These are phyloP conservation scores for Cyanoderma ruficeps DNA, from an alignment of 2,113 vertebrate species.

Conservation along the genomic window DNA sequence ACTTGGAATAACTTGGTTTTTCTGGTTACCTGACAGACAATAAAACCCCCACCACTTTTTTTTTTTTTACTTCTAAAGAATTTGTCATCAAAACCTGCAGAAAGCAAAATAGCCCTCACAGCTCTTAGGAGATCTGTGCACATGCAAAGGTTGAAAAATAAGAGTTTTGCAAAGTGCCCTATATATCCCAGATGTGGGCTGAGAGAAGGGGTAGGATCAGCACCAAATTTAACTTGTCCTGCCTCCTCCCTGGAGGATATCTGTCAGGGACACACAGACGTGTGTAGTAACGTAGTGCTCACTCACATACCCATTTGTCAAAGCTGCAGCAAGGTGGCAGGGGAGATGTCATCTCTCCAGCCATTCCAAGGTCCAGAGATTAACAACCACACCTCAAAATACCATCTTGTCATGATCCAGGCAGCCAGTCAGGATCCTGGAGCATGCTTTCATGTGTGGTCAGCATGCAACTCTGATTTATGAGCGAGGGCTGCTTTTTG, in stretches of 20 bases:
- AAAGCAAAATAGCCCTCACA: not conserved
- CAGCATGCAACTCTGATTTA: conserved; percentile 1
- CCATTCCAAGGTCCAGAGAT: not conserved
- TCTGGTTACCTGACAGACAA: not conserved
- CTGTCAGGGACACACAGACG: not conserved
- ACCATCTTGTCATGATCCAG: not conserved
- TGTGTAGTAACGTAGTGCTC: not conserved
- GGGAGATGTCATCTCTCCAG: not conserved
- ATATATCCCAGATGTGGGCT: not conserved
- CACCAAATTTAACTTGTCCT: not conserved
- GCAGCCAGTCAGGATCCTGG: not conserved
- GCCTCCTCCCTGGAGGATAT: not conserved
- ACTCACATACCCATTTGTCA: not conserved
- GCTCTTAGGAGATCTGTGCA: fast-evolving
- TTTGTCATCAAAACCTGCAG: not conserved
- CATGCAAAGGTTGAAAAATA: not conserved
- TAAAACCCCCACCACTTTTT: fast-evolving
- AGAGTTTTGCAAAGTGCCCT: not conserved
- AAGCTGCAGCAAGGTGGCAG: not conserved
- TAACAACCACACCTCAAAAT: not conserved
- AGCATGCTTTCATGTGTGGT: not conserved
- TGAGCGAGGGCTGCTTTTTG: not conserved
- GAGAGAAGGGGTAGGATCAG: not conserved
- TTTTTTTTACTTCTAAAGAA: not conserved
- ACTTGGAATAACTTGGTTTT: not conserved